These are phyloP conservation scores for Tribolium madens DNA, from an alignment of 1,140 invertebrate genomes.

Conservation along the genomic window DNA sequence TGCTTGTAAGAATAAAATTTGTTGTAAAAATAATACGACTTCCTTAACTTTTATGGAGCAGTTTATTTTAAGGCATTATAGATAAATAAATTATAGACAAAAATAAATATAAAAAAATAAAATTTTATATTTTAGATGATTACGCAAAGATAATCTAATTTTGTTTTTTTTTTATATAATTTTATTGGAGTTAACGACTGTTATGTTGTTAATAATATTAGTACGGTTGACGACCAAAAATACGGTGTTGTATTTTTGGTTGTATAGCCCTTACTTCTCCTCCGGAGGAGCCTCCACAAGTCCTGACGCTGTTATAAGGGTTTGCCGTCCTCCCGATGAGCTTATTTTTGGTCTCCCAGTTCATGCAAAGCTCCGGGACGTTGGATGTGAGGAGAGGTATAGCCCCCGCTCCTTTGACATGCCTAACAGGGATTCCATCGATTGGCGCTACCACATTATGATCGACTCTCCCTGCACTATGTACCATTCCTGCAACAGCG, in stretches of 20 bases:
- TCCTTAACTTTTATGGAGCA: too few relatives aligned
- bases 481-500: conserved; percentile 67
- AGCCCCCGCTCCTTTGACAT: conserved; percentile 81
- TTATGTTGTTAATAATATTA: too few relatives aligned
- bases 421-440: conserved; percentile 79
- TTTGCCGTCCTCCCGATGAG: conserved; percentile 89
- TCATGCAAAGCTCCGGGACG: conserved; percentile 91
- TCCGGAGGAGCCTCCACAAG: conserved; percentile 83
- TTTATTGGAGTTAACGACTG: too few relatives aligned
- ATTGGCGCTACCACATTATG: conserved; percentile 70
- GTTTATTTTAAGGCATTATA: too few relatives aligned
- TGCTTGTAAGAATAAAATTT: too few relatives aligned
- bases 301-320: conserved; percentile 85
- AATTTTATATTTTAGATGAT: too few relatives aligned
- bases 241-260: conserved; percentile 14
- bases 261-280: conserved; percentile 71
- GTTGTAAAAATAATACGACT: too few relatives aligned
- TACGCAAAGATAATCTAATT: too few relatives aligned
- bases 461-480: conserved; percentile 70
- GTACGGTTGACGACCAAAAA: background rate
- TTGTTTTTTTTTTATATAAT: too few relatives aligned
- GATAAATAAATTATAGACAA: too few relatives aligned
- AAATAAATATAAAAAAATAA: too few relatives aligned
- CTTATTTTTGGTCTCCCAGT: conserved; percentile 90
- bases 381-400: conserved; percentile 92